These are phyloP conservation scores for Diploptera punctata DNA, from an alignment of 2,888 invertebrate species.

Conservation along the genomic window DNA sequence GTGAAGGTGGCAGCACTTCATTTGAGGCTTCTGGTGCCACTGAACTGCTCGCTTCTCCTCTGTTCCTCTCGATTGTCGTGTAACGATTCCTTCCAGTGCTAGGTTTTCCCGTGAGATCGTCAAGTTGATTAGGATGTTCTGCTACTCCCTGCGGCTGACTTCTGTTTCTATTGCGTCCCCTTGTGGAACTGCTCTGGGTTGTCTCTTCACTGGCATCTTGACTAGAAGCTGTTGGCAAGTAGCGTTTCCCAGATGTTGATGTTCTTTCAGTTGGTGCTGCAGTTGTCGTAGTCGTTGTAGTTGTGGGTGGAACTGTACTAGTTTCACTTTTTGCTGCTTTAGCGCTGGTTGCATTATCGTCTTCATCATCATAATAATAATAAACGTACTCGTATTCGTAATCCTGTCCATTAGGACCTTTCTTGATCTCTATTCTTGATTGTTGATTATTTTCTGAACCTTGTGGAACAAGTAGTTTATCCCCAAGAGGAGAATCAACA, in stretches of 20 bases:
- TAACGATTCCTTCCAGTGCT: conserved; percentile 56
- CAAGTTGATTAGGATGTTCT: conserved; percentile 15
- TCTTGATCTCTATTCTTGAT: conserved; percentile 82
- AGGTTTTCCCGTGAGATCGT: conserved; percentile 19
- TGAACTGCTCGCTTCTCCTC: conserved; percentile 47
- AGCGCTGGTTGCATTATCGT: conserved; percentile 56
- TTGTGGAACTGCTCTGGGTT: conserved; percentile 16
- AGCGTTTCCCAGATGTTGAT: conserved; percentile 16
- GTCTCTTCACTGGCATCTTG: conserved; percentile 36
- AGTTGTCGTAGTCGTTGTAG: conserved; percentile 52
- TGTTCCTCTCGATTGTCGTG: conserved; percentile 62
- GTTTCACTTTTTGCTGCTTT: not conserved
- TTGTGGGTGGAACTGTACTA: conserved; percentile 41
- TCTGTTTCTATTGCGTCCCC: conserved; percentile 33
- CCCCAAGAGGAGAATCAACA: conserved; percentile 48
- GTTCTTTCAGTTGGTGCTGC: conserved; percentile 49
- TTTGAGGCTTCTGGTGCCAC: conserved; percentile 68
- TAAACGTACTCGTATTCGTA: conserved; percentile 93
- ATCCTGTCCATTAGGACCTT: conserved; percentile 88
- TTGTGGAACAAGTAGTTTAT: conserved; percentile 46
- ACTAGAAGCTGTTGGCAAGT: conserved; percentile 18
- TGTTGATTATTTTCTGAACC: conserved; percentile 54
- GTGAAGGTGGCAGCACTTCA: conserved; percentile 63
- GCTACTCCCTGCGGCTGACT: conserved; percentile 24
- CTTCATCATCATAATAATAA: conserved; percentile 88